Evolutionary conservation across 2,113 vertebrate genomes (phyloP), one percentile per base, ranked within the genome.

Genomic region (Notechis scutatus): DNA sequence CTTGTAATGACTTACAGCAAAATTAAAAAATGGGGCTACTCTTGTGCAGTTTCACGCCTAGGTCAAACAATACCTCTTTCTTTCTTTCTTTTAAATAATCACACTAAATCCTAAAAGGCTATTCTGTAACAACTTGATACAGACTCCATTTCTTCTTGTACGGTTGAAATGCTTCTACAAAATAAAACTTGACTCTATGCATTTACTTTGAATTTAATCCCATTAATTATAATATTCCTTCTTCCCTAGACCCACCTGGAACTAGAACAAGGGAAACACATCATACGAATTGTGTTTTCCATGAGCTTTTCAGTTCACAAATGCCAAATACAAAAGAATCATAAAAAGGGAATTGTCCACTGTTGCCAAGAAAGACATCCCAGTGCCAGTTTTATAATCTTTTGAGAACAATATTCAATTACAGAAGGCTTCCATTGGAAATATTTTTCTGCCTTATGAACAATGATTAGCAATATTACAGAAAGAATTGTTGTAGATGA

Each of bases 351-450:
- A 52, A 52, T 5, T 12, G 21, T n/a, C 14, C n/a, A 87, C 26
- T 87, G 14, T 54, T 18, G 50, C 12, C 24, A 47, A n/a, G 86
- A 87, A 54, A 18, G 26, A 52, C 1, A 87, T 5, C 21, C 42
- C 45, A 87, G 45, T 87, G 47, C 45, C 47, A 92, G 61, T 45
- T 20, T 94, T 81, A 11, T 3, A 81, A 90, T 94, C 91, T 93
- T 96, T 96, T 92, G 93, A 95, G 69, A 56, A 50, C 93, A 56
- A 85, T 91, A 92, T 92, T 47, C 74, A 94, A 69, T 45, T 96
- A 74, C 87, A 93, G 55, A 42, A 74, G 1, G 6, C 92, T 95
- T 94, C 94, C 95, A 95, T 90, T 57, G 94, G 94, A 86, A 92
- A 87, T 26, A 29, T 1, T 50, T 12, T 50, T 50, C 24, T 45